Conservation (phyloP, 2,113 vertebrate genomes). For the Brachyistius frenatus region DNA sequence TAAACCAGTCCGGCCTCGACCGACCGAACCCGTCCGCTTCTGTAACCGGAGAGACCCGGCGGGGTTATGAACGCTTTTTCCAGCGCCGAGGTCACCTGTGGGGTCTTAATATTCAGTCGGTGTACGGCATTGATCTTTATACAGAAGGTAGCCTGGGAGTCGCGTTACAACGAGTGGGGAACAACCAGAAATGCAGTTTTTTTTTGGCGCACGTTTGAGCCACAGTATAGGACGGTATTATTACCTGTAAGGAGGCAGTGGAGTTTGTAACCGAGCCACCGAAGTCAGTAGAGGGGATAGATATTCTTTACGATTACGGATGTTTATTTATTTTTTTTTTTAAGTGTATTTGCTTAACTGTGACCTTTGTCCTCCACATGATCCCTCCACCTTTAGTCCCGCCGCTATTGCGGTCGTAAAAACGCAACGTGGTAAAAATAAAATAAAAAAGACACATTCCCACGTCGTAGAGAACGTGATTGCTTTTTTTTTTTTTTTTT, state of each 20-base stretch:
- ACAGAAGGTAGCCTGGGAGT: no score
- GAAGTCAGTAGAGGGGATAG: neutral
- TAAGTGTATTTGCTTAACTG: no score
- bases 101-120: neutral
- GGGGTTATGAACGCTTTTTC: conserved; percentile 25
- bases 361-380: conserved; percentile 2
- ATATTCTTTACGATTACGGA: no score
- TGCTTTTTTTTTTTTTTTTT: no score
- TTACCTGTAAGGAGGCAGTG: no score
- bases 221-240: neutral
- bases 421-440: neutral
- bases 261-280: neutral
- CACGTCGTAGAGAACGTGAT: no score
- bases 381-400: conserved; percentile 17
- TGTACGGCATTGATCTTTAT: no score
- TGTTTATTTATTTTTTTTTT: no score
- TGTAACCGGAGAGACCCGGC: conserved; percentile 39
- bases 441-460: neutral
- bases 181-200: conserved; percentile 11
- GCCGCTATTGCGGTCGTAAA: neutral
- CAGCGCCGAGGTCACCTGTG: neutral
- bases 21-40: neutral
- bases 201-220: neutral
- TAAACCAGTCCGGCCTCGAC: conserved; percentile 4
- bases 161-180: no score